Percentiles rank a stretch among this genome's conserved stretches.
These are phyloP conservation scores for Ormyrus nitidulus DNA, from an alignment of 2,888 invertebrate species.

Conservation along the genomic window DNA sequence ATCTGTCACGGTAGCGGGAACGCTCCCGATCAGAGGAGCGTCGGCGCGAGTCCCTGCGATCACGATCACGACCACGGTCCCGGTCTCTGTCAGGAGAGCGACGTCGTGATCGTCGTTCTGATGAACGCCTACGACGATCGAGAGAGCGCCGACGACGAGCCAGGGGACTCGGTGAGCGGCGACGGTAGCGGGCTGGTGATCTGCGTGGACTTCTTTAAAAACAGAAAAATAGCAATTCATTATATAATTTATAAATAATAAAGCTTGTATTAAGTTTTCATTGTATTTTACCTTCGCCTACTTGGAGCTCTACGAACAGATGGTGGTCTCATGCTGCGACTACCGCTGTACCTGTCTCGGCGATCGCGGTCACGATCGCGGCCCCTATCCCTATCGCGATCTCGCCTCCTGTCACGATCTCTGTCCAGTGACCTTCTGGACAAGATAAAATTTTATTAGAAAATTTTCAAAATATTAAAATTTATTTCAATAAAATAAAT, in stretches of 20 bases:
- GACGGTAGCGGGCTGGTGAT: slow-evolving; percentile 71
- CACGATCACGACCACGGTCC: slow-evolving; percentile 72
- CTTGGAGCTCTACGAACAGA: slow-evolving; percentile 71
- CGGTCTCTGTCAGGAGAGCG: slow-evolving; percentile 68
- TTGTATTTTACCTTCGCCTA: slow-evolving; percentile 69
- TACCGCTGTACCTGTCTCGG: slow-evolving; percentile 73
- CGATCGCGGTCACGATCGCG: slow-evolving; percentile 75
- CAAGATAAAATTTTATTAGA: background rate
- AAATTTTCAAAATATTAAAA: background rate
- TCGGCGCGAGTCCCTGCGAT: slow-evolving; percentile 64
- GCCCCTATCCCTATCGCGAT: slow-evolving; percentile 72
- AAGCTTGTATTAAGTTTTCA: background rate
- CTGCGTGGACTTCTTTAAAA: slow-evolving; percentile 68
- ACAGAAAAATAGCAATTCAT: background rate
- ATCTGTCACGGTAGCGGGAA: slow-evolving; percentile 63
- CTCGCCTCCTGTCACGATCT: slow-evolving; percentile 75
- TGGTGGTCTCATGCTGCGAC: slow-evolving; percentile 73
- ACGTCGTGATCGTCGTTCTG: slow-evolving; percentile 71
- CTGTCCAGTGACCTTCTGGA: slow-evolving; percentile 61
- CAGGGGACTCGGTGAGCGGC: slow-evolving; percentile 71
- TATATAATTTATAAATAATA: slow-evolving; percentile 6
- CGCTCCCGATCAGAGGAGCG: slow-evolving; percentile 67
- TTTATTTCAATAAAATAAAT: slow-evolving; percentile 6
- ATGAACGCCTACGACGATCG: slow-evolving; percentile 71
- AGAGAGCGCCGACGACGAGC: slow-evolving; percentile 69